Evolutionary conservation across 2,888 invertebrate genomes (phyloP), one percentile per base, ranked within the genome.

Genomic region (Rambutsinella grinnellia): DNA sequence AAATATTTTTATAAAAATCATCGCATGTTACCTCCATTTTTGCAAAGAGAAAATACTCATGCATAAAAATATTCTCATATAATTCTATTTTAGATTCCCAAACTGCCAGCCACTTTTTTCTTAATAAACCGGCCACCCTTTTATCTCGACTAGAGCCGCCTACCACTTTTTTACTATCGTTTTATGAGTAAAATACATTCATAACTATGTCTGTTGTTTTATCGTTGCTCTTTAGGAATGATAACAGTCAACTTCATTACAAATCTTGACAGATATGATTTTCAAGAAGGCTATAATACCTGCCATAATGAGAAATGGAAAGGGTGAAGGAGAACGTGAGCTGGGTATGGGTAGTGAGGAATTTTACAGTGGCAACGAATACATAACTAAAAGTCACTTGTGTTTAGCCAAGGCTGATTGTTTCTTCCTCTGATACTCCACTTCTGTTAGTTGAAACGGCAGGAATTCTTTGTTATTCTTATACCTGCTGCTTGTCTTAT

Each of bases 191-290:
- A n/a, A n/a, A n/a, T n/a, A n/a, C n/a, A n/a, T n/a, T n/a, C n/a
- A n/a, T n/a, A n/a, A n/a, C n/a, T 5, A 51, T 67, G 27, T 57
- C 24, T 57, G 47, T 67, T 67, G 23, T 49, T 67, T 61, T 65
- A 72, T 72, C 60, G 47, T 60, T 65, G 65, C 65, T 72, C 65
- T 72, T 72, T 58, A 72, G 72, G 65, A 72, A 72, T 72, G 72
- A 72, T 72, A 72, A 72, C 72, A 72, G 72, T 72, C 72, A 72
- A 72, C 72, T 72, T 72, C 58, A 72, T 72, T 72, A 72, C 72
- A 72, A 65, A 67, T 26, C 54, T 56, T 72, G 72, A 72, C 72
- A 72, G 65, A 72, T 72, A 72, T 65, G 72, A 72, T 72, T 72
- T 65, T 65, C 65, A 65, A 72, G 65, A 58, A 72, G 72, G 36